These are phyloP conservation scores for Penaeus japonicus DNA, from an alignment of 1,140 invertebrate species.

Conservation along the genomic window DNA sequence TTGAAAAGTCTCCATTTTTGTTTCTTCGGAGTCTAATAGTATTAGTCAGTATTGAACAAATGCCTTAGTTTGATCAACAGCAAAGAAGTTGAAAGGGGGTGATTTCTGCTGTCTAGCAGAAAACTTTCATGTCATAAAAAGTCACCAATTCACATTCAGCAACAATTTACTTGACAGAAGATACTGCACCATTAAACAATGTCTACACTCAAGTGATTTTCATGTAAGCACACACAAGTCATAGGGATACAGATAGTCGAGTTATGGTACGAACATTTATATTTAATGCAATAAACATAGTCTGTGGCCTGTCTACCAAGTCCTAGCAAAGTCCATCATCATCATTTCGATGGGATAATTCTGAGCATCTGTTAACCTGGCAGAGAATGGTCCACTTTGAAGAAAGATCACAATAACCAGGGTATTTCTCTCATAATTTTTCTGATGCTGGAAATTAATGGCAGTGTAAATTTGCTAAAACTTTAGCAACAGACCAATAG, in stretches of 20 bases:
- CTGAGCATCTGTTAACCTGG: slow-evolving; percentile 22
- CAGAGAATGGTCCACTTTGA: slow-evolving; percentile 23
- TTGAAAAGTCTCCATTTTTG: no score
- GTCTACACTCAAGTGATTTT: no score
- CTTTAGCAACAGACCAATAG: slow-evolving; percentile 22
- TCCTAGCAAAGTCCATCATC: slow-evolving; percentile 19
- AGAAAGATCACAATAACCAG: slow-evolving; percentile 28
- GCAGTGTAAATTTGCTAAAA: slow-evolving; percentile 29
- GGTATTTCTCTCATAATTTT: neutral
- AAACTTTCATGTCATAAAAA: no score
- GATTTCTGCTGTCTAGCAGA: no score
- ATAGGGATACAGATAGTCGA: neutral
- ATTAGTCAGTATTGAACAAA: no score
- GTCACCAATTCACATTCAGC: no score
- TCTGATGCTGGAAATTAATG: neutral
- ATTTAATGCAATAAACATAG: slow-evolving; percentile 43
- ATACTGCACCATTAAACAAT: no score
- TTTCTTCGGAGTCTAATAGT: no score
- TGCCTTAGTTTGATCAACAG: no score
- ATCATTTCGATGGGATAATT: slow-evolving; percentile 11
- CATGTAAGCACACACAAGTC: no score
- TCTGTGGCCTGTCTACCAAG: slow-evolving; percentile 30
- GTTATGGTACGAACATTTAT: slow-evolving; percentile 39
- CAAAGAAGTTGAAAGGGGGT: no score
- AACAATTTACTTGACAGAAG: no score